Base-by-base conservation (phyloP, 1,140 invertebrate genomes). In the Ooceraea biroi region DNA sequence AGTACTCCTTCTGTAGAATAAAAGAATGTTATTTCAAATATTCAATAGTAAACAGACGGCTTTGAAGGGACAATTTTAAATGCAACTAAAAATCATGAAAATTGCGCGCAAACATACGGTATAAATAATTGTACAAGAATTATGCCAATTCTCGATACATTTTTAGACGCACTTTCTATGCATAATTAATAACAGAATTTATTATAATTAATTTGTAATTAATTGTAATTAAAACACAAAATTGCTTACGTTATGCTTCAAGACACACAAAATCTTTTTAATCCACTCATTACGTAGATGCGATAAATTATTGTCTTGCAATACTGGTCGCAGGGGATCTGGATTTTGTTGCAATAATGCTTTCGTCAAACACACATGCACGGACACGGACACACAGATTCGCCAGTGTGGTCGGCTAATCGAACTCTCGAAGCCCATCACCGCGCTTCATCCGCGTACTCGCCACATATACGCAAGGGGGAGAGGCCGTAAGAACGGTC, bases 1-100 rank as follows among this genome's bases (percentile, higher is more conserved):
- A 83, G 76, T 69, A 48, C 84, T 83, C 83, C 77, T 86, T 88
- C 89, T 89, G 89, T 89, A 74, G 88, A 90, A 86, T 87, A 90
- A 87, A 89, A 88, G 91, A 91, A 92, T 90, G 90, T 91, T 90
- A 69, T 91, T 84, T 85, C 72, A 90, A 86, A 91, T 91, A 88
- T 65, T 72, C 82, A 84, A 3, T 87, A 27, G 44, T 65, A 55
- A 78, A 78, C 46, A 78, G 63, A 57, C 36, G 30, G 8, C 48
- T 57, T 57, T 19, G 25, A 30, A 57, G 12, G 22, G 30, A 14
- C 27, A 10, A 22, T n/a, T 41, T 48, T 19, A 48, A 50, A 76
- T 63, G 25, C 19, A 50, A 76, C 65, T 66, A 66, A 27, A 4
- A 36, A 14, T 19, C 14, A 25, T 50, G 44, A 65, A 27, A 65